A percentile compares a stretch with the other conserved stretches of the same genome.
Evolutionary conservation across 2,888 invertebrate genomes (phyloP).

Genomic region (Cerceris rybyensis): DNA sequence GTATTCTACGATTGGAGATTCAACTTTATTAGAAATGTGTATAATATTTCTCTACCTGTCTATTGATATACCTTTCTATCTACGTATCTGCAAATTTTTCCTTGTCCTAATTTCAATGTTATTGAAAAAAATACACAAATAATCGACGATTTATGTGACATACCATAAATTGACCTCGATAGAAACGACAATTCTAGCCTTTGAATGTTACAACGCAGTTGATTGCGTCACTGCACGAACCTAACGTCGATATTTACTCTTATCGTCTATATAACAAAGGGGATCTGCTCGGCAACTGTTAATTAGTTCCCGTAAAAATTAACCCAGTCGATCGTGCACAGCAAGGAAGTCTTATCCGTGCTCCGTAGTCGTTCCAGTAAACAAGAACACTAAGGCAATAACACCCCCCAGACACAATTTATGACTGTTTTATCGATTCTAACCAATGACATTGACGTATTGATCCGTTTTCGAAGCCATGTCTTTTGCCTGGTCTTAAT

Average conservation of each 20-base stretch:
- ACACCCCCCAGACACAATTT: conserved; percentile 15
- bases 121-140: background rate
- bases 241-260: conserved; percentile 21
- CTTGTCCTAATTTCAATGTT: too few relatives aligned
- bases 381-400: conserved; percentile 15
- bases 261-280: conserved; percentile 18
- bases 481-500: conserved; percentile 31
- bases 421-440: conserved; percentile 28
- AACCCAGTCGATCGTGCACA: conserved; percentile 28
- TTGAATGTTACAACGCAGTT: conserved; percentile 17
- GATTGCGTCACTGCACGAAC: conserved; percentile 41
- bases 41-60: too few relatives aligned
- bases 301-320: conserved; percentile 46
- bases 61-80: too few relatives aligned
- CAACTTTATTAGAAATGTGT: too few relatives aligned
- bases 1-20: too few relatives aligned
- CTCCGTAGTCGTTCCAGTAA: conserved; percentile 1
- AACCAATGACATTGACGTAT: conserved; percentile 40
- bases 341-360: conserved; percentile 30
- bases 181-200: conserved; percentile 28
- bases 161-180: conserved; percentile 10
- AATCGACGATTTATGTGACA: background rate
- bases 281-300: conserved; percentile 8
- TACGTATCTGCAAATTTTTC: too few relatives aligned
- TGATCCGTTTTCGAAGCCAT: conserved; percentile 33